Base-by-base conservation (phyloP, 2,888 invertebrate genomes). In the Cephus runcator region DNA sequence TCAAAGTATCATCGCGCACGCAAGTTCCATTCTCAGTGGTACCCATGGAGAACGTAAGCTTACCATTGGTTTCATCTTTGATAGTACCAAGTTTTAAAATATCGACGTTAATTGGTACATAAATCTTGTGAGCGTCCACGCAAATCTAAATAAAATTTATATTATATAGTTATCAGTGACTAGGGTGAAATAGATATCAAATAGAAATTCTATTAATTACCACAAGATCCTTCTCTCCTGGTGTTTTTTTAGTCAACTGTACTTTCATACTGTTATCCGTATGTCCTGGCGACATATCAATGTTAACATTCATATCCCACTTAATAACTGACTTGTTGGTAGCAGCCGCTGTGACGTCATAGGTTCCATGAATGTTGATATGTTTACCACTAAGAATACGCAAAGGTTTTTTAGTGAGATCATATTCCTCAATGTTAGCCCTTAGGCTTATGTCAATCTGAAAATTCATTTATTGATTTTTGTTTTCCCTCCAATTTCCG, bases 51-150 rank as follows among this genome's bases (percentile, higher is more conserved):
- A 92, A 77, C 9, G 80, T 87, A 68, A 91, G 68, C 77, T 88
- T 87, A 30, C 86, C 85, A 73, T 85, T 85, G 1, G 90, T 87
- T n/a, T 87, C 88, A 33, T 89, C 87, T 11, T 85, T 83, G 1
- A 83, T 84, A 36, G 81, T 30, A 34, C 73, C 82, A 11, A 85
- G 15, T 36, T 83, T 84, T 9, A 87, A 73, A 0, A 79, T 75
- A 79, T 88, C 85, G 0, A 15, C 12, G 3, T 82, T 79, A 0
- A 74, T 0, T 12, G 34, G 3, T 12, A 85, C 78, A 77, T 88
- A 92, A 36, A 82, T 87, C 78, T 89, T 88, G 33, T 84, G 85
- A 4, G 84, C 89, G n/a, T 91, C 90, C n/a, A 92, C 40, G 81
- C 92, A 92, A 69, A 30, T 30, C 56, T 76, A 12, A 74, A 15